A percentile compares a stretch with the other conserved stretches of the same genome.
Conservation (phyloP, 2,113 vertebrate species). For the Morone saxatilis region DNA sequence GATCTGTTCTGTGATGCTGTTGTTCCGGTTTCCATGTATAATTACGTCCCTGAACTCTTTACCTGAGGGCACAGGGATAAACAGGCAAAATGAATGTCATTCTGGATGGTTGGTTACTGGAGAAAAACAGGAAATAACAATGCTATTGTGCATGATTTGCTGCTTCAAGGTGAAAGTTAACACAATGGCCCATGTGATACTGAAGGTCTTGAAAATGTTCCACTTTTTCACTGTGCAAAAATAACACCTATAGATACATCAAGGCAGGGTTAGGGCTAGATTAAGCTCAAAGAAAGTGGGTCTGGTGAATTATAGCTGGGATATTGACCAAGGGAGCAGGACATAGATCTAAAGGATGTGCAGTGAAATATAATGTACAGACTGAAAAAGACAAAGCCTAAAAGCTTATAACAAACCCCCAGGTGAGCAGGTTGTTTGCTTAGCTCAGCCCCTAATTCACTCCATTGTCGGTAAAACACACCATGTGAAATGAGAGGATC, state of each 20-base stretch:
- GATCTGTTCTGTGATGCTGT: slow-evolving; percentile 99
- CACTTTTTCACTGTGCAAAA: slow-evolving; percentile 3
- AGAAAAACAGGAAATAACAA: slow-evolving; percentile 14
- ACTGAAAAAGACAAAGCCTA: slow-evolving; percentile 65
- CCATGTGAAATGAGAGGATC: slow-evolving; percentile 61
- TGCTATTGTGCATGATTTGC: slow-evolving; percentile 16
- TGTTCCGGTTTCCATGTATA: slow-evolving; percentile 94
- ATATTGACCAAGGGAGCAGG: slow-evolving; percentile 55
- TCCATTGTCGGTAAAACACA: slow-evolving; percentile 67
- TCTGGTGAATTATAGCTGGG: slow-evolving; percentile 51
- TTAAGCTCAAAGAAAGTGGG: slow-evolving; percentile 42
- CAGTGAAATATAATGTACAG: slow-evolving; percentile 65
- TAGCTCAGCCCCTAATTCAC: slow-evolving; percentile 68
- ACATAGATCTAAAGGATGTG: slow-evolving; percentile 55
- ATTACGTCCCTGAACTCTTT: slow-evolving; percentile 91
- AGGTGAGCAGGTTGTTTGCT: slow-evolving; percentile 74
- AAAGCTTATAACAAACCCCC: slow-evolving; percentile 73
- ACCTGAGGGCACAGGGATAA: slow-evolving; percentile 70
- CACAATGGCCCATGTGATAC: background rate
- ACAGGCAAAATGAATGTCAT: slow-evolving; percentile 5
- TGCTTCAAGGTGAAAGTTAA: slow-evolving; percentile 45
- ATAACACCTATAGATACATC: slow-evolving; percentile 30
- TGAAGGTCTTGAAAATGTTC: slow-evolving; percentile 13
- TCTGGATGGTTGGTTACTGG: slow-evolving; percentile 9
- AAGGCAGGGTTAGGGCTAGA: slow-evolving; percentile 22